Conservation (phyloP, 1,140 invertebrate genomes). For the Sipha flava region DNA sequence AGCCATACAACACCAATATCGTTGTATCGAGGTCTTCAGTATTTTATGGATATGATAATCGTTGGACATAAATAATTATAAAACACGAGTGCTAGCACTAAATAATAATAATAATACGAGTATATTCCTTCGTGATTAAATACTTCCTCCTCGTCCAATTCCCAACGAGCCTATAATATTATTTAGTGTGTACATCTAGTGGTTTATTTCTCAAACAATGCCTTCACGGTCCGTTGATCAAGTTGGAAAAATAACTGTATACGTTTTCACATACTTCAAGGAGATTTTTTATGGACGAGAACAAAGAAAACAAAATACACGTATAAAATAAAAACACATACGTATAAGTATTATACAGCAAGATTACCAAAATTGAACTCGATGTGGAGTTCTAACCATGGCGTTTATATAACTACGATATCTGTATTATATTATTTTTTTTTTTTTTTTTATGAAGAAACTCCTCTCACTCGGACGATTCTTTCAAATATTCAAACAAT, state of each 20-base stretch:
- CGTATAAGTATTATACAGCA: not conserved
- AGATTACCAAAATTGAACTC: too few relatives aligned
- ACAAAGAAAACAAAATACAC: not conserved
- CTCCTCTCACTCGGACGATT: too few relatives aligned
- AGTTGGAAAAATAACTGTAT: conserved; percentile 18
- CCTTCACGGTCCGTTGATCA: not conserved
- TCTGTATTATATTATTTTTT: too few relatives aligned
- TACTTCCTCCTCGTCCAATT: not conserved
- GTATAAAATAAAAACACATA: not conserved
- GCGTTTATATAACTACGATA: too few relatives aligned
- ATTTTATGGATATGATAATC: not conserved
- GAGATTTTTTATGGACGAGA: not conserved
- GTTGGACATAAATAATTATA: not conserved
- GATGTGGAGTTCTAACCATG: too few relatives aligned
- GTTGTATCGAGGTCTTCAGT: too few relatives aligned
- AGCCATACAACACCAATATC: too few relatives aligned
- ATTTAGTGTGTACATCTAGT: not conserved
- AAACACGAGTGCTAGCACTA: not conserved
- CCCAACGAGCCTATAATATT: too few relatives aligned
- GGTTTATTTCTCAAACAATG: not conserved
- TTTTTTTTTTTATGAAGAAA: too few relatives aligned
- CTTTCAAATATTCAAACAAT: too few relatives aligned
- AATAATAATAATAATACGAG: too few relatives aligned
- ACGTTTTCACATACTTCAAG: not conserved
- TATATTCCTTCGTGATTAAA: not conserved